A percentile compares a stretch with the other conserved stretches of the same genome.
Conservation (phyloP, 1,140 invertebrate species). For the Drosophila rufa region DNA sequence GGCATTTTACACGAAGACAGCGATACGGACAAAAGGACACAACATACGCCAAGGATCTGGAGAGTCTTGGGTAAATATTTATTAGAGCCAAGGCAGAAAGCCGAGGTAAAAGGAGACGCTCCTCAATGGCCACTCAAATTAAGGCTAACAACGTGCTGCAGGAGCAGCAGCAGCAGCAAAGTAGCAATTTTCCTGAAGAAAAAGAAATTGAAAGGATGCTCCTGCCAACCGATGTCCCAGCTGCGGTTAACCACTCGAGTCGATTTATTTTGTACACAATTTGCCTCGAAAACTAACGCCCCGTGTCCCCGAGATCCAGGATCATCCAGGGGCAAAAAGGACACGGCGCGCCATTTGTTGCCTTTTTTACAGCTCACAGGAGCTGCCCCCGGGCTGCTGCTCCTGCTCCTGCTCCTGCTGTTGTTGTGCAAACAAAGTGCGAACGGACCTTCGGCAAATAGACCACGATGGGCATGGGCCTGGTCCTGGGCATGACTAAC, state of each 20-base stretch:
- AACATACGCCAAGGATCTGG: slow-evolving; percentile 43
- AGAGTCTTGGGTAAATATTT: slow-evolving; percentile 71
- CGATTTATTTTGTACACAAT: slow-evolving; percentile 83
- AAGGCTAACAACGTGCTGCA: slow-evolving; percentile 74
- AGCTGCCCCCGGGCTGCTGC: slow-evolving; percentile 2
- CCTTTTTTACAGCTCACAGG: slow-evolving; percentile 66
- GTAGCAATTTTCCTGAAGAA: slow-evolving; percentile 63
- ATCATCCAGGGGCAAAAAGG: slow-evolving; percentile 51
- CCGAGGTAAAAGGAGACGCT: slow-evolving; percentile 27
- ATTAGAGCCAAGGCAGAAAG: slow-evolving; percentile 48
- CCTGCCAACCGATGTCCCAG: slow-evolving; percentile 20
- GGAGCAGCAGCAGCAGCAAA: slow-evolving; percentile 40
- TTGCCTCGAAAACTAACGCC: slow-evolving; percentile 59
- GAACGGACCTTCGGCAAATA: slow-evolving; percentile 50
- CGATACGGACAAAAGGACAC: slow-evolving; percentile 48
- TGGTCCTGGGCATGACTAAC: slow-evolving; percentile 33
- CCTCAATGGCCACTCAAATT: slow-evolving; percentile 81
- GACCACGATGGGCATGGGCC: slow-evolving; percentile 9
- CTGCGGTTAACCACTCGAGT: slow-evolving; percentile 79
- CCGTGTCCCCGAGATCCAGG: slow-evolving; percentile 32
- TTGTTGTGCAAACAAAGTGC: slow-evolving; percentile 58
- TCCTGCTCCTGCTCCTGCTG: slow-evolving; percentile 14
- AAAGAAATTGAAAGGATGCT: slow-evolving; percentile 56
- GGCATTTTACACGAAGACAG: slow-evolving; percentile 59
- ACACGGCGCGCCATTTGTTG: slow-evolving; percentile 44